Base-by-base conservation (phyloP, 1,140 invertebrate genomes). In the Melanaphis sacchari region DNA sequence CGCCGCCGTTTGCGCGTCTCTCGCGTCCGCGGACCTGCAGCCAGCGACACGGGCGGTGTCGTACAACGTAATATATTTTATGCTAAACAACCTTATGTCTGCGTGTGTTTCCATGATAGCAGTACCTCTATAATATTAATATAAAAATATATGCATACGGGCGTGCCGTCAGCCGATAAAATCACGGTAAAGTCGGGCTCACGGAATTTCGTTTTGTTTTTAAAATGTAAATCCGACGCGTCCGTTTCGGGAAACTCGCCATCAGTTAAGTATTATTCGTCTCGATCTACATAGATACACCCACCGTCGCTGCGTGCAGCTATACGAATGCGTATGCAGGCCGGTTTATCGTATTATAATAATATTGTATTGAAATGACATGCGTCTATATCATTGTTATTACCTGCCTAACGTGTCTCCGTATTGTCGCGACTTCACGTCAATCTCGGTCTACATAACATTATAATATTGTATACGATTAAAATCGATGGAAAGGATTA, bases 151-250 rank as follows among this genome's bases (percentile, higher is more conserved):
- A n/a, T n/a, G 31, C n/a, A 18, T 15, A 18, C 59, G 31, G 59
- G 59, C 18, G 59, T n/a, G 59, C 59, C 59, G 15, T 76, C 31
- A n/a, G 15, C 31, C 59, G 59, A 76, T 76, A 76, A 76, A n/a
- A 76, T 76, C 59, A 15, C 59, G n/a, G 31, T n/a, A 76, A 76
- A n/a, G 31, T n/a, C 59, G 59, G 59, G 59, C 59, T 59, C 15
- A 76, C 59, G 59, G 59, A 76, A 76, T 76, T 76, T 76, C 59
- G 59, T 76, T 76, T 76, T n/a, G 59, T 76, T 76, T 76, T 76
- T n/a, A 24, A 76, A 76, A 76, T 76, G 59, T n/a, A n/a, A 76
- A 76, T 76, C 59, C n/a, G 59, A 76, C 31, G 59, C 26, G 54
- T 59, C 54, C 9, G 31, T 31, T 31, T 9, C 59, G 59, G 59